phyloP scores from a whole-genome alignment of 2,797 vertebrate genomes.

The Pantherophis vulpinus region DNA sequence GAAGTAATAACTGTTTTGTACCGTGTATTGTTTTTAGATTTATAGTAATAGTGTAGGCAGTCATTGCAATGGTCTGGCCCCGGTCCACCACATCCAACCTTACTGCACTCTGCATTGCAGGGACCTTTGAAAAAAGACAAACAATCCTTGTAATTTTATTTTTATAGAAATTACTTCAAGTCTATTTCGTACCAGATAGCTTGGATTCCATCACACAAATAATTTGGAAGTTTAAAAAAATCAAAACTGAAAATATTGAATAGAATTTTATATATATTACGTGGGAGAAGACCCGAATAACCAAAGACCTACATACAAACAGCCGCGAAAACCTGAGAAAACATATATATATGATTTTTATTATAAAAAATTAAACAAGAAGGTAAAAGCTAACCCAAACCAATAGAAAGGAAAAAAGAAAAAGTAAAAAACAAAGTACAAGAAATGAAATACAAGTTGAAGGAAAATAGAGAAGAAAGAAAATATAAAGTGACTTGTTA shows the following conservation, averaged over 20 bases:
- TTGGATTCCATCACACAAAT: background rate
- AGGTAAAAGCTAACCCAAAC: no score
- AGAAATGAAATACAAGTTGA: background rate
- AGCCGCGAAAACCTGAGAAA: no score
- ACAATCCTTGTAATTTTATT: background rate
- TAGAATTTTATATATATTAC: no score
- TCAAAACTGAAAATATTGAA: background rate
- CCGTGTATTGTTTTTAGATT: constrained; percentile 98
- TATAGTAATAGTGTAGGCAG: constrained; percentile 96
- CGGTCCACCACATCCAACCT: constrained; percentile 92
- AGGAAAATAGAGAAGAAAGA: background rate
- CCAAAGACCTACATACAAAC: no score
- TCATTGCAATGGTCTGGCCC: constrained; percentile 96
- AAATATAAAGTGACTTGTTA: background rate
- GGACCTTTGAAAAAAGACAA: constrained; percentile 74
- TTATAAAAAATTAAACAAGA: no score
- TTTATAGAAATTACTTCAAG: background rate
- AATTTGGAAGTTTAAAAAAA: background rate
- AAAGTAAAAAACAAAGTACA: background rate
- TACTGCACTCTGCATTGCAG: constrained; percentile 92
- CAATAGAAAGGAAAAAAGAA: background rate
- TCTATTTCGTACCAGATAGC: background rate
- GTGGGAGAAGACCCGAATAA: no score
- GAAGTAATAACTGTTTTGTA: constrained; percentile 52
- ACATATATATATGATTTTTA: no score